phyloP scores from a whole-genome alignment of 2,113 vertebrate genomes.

The Helogale parvula region DNA sequence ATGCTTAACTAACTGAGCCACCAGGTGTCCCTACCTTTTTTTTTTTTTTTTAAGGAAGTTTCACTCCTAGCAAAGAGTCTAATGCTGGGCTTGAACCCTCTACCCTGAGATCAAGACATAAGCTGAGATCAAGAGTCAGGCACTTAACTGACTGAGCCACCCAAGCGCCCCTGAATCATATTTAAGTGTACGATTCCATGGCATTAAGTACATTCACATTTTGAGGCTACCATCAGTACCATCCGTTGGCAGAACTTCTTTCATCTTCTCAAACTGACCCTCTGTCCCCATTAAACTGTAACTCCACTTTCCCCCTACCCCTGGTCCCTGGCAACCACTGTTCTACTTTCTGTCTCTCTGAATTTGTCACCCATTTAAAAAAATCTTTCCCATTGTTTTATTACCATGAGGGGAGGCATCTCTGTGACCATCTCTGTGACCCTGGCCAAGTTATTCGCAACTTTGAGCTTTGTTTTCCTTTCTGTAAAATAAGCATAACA shows the following conservation, averaged over 20 bases:
- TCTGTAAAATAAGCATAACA: not conserved
- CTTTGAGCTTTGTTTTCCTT: not conserved
- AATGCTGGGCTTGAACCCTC: no score
- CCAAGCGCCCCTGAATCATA: not conserved
- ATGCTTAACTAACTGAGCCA: no score
- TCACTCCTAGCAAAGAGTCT: no score
- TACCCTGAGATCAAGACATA: no score
- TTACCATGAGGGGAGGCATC: not conserved
- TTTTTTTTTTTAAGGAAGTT: no score
- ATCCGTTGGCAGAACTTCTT: not conserved
- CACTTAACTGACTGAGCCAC: no score
- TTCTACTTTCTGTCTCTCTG: not conserved
- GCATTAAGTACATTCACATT: not conserved
- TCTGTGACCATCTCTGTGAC: not conserved
- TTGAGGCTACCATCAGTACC: not conserved
- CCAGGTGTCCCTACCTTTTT: no score
- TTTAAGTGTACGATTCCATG: not conserved
- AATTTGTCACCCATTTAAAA: not conserved
- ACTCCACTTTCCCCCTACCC: accelerated
- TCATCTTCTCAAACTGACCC: not conserved
- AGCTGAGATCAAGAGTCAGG: no score
- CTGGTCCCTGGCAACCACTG: not conserved
- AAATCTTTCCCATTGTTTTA: not conserved
- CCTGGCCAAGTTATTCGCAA: not conserved
- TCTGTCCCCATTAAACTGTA: not conserved